Evolutionary conservation across 92 coral and sea anemone species (phyloP).

Genomic region (Parazoanthus atlanticus): DNA sequence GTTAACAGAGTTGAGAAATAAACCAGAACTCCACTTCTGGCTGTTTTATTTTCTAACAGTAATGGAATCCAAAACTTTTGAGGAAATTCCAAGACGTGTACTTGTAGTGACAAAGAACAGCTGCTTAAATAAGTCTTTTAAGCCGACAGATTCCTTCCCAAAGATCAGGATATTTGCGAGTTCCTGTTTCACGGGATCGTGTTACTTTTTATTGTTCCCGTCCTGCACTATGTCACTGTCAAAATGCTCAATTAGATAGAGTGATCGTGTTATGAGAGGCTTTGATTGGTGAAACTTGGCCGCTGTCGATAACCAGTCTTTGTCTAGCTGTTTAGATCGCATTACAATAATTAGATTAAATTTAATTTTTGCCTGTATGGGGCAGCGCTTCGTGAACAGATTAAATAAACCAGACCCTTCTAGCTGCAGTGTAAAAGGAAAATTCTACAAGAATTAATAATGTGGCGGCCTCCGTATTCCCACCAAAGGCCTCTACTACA

Average conservation of each 20-base stretch:
- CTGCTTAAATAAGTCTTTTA: conserved; percentile 56
- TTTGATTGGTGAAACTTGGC: conserved; percentile 48
- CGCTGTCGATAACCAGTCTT: conserved; percentile 40
- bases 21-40: conserved; percentile 21
- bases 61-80: conserved; percentile 26
- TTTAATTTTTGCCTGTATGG: conserved; percentile 78
- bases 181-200: conserved; percentile 48
- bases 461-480: conserved; percentile 93
- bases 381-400: conserved; percentile 70
- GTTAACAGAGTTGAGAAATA: conserved; percentile 38
- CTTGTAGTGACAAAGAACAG: conserved; percentile 47
- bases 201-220: conserved; percentile 52
- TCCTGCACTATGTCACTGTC: conserved; percentile 62
- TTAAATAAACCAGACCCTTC: conserved; percentile 89
- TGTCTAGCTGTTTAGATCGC: conserved; percentile 62
- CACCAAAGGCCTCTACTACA: conserved; percentile 84
- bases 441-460: conserved; percentile 64
- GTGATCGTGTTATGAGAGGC: conserved; percentile 44
- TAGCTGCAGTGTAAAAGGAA: conserved; percentile 61
- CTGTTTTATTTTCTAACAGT: conserved; percentile 19
- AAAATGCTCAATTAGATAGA: conserved; percentile 45
- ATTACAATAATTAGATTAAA: conserved; percentile 72
- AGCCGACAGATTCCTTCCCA: conserved; percentile 69
- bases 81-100: conserved; percentile 37
- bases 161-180: conserved; percentile 58